Evolutionary conservation across 1,140 invertebrate genomes (phyloP), one percentile per base, ranked within the genome.

Genomic region (Dinothrombium tinctorium): DNA sequence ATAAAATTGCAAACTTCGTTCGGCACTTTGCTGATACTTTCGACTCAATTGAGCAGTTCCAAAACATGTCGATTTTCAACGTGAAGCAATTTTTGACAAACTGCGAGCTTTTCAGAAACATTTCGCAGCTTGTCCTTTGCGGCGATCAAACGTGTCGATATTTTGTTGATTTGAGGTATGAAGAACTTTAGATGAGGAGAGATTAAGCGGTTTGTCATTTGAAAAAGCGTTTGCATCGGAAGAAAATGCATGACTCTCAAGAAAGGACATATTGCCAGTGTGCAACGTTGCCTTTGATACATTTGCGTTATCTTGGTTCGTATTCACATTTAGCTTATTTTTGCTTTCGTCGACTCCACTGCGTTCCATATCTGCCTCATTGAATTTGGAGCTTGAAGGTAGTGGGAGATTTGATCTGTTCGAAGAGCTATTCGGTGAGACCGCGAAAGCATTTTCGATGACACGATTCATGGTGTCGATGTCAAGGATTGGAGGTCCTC

Each of bases 21-120:
- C 41, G 79, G 76, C 26, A 83, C 74, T 54, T 77, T 71, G 45
- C 71, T 70, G 32, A 83, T 63, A 49, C 74, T 69, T 51, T 82
- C 77, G 41, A 90, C 81, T 61, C 89, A 76, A 50, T 82, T 77
- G 23, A 90, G 59, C 55, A 90, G 69, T 44, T 76, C 66, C 15
- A 90, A 57, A 44, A 83, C 75, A 56, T 87, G 74, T 54, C 86
- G 83, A 51, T 92, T 83, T 55, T 92, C 80, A 14, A 90, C 69
- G 44, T 84, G 73, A 31, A 98, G 58, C 22, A 95, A 59, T 17
- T 73, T 74, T 55, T 90, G 86, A 57, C 86, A 94, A 4, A 79
- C 80, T 36, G 73, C 69, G 7, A 96, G 63, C 53, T 86, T 80
- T 44, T 84, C 81, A 54, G 82, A 83, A 1, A 90, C 81, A 4